Evolutionary conservation across 2,797 vertebrate species (phyloP), one percentile per base, ranked within the genome.

Genomic region (Pygocentrus nattereri): DNA sequence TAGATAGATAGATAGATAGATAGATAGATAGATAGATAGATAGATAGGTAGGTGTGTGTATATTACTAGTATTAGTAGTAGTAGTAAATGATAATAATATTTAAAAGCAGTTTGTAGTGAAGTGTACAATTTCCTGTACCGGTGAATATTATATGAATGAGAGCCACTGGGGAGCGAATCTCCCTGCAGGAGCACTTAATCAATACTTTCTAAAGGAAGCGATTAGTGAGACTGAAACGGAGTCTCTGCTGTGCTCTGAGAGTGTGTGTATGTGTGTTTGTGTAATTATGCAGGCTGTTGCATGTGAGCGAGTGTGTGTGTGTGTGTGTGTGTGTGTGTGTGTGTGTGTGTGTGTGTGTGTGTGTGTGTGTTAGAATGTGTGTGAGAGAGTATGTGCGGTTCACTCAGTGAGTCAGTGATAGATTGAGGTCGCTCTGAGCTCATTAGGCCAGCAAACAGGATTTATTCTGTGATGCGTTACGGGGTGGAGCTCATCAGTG

Each of bases 391-490:
- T 90, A n/a, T n/a, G n/a, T n/a, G n/a, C n/a, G n/a, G n/a, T 93
- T 93, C 91, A 88, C 88, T 88, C 93, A 94, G 92, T 95, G 95
- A 96, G 94, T 93, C 92, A 91, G 93, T 97, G 96, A 97, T 97
- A 95, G 96, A 97, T 97, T 96, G 93, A 95, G 93, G 94, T 94
- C 95, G 95, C 90, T 93, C 94, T 94, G 94, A 96, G 95, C 96
- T 97, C 95, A 96, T 97, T 97, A 97, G 95, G 91, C 92, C 93
- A 93, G 91, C 94, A 92, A 90, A 94, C 94, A 93, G 94, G 94
- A 95, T 95, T 95, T 95, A 93, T 94, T 94, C 92, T 90, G 91
- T 90, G 91, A 95, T 93, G 94, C 93, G 81, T 94, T 38, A 89
- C 91, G 91, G 91, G 79, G 91, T 94, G 92, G 94, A 70, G 41